These are phyloP conservation scores for Agrilus planipennis DNA, from an alignment of 1,140 invertebrate genomes.

Conservation along the genomic window DNA sequence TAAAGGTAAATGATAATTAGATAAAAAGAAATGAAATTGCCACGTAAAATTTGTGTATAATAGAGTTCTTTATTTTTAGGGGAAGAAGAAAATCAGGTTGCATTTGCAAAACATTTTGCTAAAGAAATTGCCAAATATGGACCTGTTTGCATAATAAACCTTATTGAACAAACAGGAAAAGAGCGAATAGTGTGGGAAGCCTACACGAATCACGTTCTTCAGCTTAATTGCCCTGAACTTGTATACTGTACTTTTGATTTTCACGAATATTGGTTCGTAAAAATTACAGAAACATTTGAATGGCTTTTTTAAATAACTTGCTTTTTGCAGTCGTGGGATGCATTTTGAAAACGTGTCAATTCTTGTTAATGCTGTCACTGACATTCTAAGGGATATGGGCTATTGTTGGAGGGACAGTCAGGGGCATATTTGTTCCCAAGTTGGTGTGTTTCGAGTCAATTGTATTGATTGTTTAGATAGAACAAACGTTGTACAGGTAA, in stretches of 20 bases:
- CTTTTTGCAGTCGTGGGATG: slow-evolving; percentile 68
- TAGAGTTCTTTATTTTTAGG: slow-evolving; percentile 44
- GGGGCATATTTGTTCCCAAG: slow-evolving; percentile 84
- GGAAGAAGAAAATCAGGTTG: slow-evolving; percentile 71
- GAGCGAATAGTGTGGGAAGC: slow-evolving; percentile 88
- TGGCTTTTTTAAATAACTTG: slow-evolving; percentile 6
- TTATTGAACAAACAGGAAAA: slow-evolving; percentile 87
- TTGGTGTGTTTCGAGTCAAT: slow-evolving; percentile 85
- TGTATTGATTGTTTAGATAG: slow-evolving; percentile 96
- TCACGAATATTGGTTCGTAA: slow-evolving; percentile 89
- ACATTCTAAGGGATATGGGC: slow-evolving; percentile 72
- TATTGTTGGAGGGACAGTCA: slow-evolving; percentile 91
- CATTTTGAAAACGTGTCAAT: slow-evolving; percentile 92
- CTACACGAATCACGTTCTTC: slow-evolving; percentile 77
- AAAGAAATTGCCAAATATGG: slow-evolving; percentile 70
- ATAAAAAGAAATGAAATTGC: slow-evolving; percentile 9
- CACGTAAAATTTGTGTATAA: background rate
- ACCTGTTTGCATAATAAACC: slow-evolving; percentile 74
- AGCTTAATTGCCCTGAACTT: slow-evolving; percentile 68
- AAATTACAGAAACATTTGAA: background rate
- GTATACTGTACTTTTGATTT: slow-evolving; percentile 95
- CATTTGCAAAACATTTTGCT: slow-evolving; percentile 83
- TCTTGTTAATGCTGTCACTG: slow-evolving; percentile 65
- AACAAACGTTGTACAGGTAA: slow-evolving; percentile 83
- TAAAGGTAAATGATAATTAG: slow-evolving; percentile 49